Evolutionary conservation across 2,888 invertebrate genomes (phyloP).

Genomic region (Aleiodes leptofemur): DNA sequence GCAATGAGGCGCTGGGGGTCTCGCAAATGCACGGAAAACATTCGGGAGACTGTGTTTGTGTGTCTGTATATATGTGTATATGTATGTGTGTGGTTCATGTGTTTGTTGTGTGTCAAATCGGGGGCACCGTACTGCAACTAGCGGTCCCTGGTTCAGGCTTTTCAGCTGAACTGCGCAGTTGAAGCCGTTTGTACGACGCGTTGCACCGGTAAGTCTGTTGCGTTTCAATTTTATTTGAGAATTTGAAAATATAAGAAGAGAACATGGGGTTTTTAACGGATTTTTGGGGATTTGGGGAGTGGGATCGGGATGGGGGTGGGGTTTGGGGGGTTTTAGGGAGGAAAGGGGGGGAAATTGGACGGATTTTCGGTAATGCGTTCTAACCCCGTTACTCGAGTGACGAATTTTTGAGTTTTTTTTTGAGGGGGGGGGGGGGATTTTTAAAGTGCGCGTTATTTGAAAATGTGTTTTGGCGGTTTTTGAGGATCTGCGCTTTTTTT

Average conservation of each 20-base stretch:
- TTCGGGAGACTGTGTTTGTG: too few relatives aligned
- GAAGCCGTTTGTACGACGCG: conserved; percentile 66
- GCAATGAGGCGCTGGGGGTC: too few relatives aligned
- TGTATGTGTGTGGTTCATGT: conserved; percentile 47
- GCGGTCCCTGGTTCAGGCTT: conserved; percentile 65
- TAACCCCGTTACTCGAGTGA: too few relatives aligned
- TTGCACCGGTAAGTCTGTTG: conserved; percentile 68
- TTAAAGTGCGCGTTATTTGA: too few relatives aligned
- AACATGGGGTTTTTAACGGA: neutral
- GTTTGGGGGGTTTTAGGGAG: too few relatives aligned
- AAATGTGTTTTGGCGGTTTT: too few relatives aligned
- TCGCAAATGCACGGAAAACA: too few relatives aligned
- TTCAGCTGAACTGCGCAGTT: conserved; percentile 72
- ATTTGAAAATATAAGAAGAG: neutral
- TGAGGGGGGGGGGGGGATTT: too few relatives aligned
- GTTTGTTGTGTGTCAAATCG: conserved; percentile 49
- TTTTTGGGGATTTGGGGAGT: neutral
- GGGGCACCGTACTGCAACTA: conserved; percentile 58
- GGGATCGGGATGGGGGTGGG: too few relatives aligned
- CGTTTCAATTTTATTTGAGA: conserved; percentile 12
- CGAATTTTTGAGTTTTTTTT: too few relatives aligned
- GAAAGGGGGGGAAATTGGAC: too few relatives aligned
- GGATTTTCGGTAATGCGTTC: too few relatives aligned
- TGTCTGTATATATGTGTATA: neutral
- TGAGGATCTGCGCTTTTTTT: neutral